These are phyloP conservation scores for Zaprionus gabonicus DNA, from an alignment of 1,140 invertebrate species.

Conservation along the genomic window DNA sequence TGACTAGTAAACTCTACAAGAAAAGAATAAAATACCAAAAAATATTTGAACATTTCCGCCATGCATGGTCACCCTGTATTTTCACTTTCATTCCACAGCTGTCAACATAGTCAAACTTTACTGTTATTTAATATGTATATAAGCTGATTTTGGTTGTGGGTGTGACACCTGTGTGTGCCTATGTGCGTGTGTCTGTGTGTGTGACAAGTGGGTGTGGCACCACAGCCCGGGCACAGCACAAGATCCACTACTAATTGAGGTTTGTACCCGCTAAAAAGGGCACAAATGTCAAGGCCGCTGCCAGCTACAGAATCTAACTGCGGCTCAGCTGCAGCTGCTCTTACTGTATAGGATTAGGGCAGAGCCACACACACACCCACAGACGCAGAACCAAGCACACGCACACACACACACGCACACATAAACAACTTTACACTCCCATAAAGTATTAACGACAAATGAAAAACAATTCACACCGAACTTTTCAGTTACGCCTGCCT, in stretches of 20 bases:
- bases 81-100: background rate
- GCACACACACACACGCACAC: background rate
- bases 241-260: conserved; percentile 68
- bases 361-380: background rate
- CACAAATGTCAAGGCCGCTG: conserved; percentile 71
- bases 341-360: conserved; percentile 15
- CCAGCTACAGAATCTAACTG: conserved; percentile 25
- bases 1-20: background rate
- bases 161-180: conserved; percentile 71
- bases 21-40: background rate
- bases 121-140: conserved; percentile 10
- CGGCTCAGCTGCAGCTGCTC: conserved; percentile 23
- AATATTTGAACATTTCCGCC: background rate
- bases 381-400: background rate
- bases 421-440: conserved; percentile 2
- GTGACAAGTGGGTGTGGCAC: conserved; percentile 71
- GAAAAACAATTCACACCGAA: conserved; percentile 37
- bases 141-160: conserved; percentile 26
- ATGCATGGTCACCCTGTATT: background rate
- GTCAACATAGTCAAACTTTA: conserved; percentile 10
- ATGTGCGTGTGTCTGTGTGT: conserved; percentile 30
- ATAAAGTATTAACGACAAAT: conserved; percentile 17
- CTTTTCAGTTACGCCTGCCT: conserved; percentile 9
- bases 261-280: conserved; percentile 58
- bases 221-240: conserved; percentile 62